Evolutionary conservation across 2,888 invertebrate species (phyloP), one percentile per base, ranked within the genome.

Genomic region (Hemistola chrysoprasaria): DNA sequence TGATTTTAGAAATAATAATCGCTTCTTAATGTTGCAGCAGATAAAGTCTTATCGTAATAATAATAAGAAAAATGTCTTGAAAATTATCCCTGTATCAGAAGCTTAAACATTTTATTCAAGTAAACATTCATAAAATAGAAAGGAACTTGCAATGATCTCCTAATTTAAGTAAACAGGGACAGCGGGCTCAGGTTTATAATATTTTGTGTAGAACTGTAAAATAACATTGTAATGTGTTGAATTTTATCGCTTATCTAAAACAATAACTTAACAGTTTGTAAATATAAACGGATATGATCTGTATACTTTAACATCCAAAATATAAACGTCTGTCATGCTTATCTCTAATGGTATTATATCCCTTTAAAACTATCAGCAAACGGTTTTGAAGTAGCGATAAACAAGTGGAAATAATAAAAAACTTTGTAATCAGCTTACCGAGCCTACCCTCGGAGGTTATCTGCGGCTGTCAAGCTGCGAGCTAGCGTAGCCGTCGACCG

Each of bases 371-470:
- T 69, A 67, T 67, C 67, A 64, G 52, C 53, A 46, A 54, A 51
- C 60, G 49, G 50, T 61, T 59, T 55, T 47, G 53, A 46, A 54
- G 53, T 42, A 42, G 55, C 25, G 67, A 68, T 65, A 67, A 62
- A 50, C 48, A 53, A 53, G 42, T 33, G 48, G 37, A 49, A 47
- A 50, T 53, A 51, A 61, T 59, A 63, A 65, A 67, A 67, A 69
- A 67, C 68, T 62, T 41, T 55, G 62, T 71, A 72, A 74, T 75
- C 73, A 65, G 66, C 63, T 62, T 48, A 58, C 53, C 41, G 60
- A 53, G 50, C 44, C 41, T 41, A 45, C 57, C 52, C 54, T 52
- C 33, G 37, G 53, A 61, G 71, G 71, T 71, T 71, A 71, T 71
- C 71, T 48, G 48, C 37, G 42, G 35, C 49, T 43, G 30, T 47